Percentiles rank a stretch among this genome's conserved stretches.
These are phyloP conservation scores for Pteromalus puparum DNA, from an alignment of 1,140 invertebrate genomes.

Conservation along the genomic window DNA sequence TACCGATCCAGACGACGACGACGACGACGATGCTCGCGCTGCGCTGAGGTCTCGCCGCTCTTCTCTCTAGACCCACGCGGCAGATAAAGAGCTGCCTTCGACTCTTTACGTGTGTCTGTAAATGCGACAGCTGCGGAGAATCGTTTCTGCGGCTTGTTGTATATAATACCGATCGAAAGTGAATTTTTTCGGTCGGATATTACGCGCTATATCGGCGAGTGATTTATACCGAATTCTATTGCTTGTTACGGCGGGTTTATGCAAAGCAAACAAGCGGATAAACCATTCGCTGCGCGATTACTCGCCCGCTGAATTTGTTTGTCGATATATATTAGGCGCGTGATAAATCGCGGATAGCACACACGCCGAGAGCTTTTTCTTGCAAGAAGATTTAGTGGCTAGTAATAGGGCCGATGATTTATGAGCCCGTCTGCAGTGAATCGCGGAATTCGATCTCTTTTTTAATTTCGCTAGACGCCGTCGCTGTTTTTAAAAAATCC, in stretches of 20 bases:
- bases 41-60: not conserved
- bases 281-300: not conserved
- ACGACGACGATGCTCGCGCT: not conserved
- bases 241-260: not conserved
- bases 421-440: not conserved
- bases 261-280: constrained; percentile 23
- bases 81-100: constrained; percentile 16
- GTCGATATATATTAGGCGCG: constrained; percentile 20
- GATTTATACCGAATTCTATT: not conserved
- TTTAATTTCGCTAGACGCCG: constrained; percentile 18
- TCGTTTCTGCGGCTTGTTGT: too few relatives aligned
- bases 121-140: too few relatives aligned
- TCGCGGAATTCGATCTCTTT: constrained; percentile 35
- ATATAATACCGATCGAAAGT: not conserved
- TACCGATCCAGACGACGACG: constrained; percentile 64
- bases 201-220: too few relatives aligned
- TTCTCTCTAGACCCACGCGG: not conserved
- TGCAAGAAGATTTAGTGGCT: constrained; percentile 25
- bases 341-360: constrained; percentile 31
- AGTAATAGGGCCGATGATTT: constrained; percentile 32
- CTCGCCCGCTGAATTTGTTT: constrained; percentile 37
- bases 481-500: not conserved
- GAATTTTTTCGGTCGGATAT: not conserved
- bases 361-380: not conserved
- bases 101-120: not conserved